Evolutionary conservation across 2,797 vertebrate species (phyloP), one percentile per base, ranked within the genome.

Genomic region (Phylloscopus collybita): DNA sequence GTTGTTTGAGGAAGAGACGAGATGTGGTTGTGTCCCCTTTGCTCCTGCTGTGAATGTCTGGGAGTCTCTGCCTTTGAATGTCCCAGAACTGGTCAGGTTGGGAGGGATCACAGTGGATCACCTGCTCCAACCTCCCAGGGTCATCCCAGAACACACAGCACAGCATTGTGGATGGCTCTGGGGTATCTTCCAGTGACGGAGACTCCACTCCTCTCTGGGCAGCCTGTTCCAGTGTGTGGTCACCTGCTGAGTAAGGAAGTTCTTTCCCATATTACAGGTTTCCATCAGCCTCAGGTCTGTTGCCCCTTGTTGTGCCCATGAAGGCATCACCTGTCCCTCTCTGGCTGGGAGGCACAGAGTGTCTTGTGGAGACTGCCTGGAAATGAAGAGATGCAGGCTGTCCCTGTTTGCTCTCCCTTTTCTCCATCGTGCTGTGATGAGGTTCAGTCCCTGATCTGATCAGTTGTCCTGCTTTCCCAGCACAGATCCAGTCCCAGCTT

Each of bases 361-460:
- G 14, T 27, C 32, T 50, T 38, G 20, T 62, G 38, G n/a, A 30
- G 30, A 40, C 10, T 62, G 27, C 49, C 25, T 54, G 61, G 30
- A n/a, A 67, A 25, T 2, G 1, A 66, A 26, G 36, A 79, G 30
- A 27, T 26, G 23, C 10, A 26, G 34, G 27, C 45, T 14, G 0
- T 38, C 26, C 42, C 54, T 10, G 0, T 18, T 45, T 49, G 38
- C 25, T 76, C 27, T 51, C 54, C 53, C 5, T 87, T 49, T 29
- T 19, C n/a, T 67, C 36, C 11, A 1, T 25, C 0, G 0, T 18
- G 19, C 26, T 7, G 2, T 16, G 57, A 3, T 20, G 70, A 47
- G 29, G 38, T 34, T 86, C 54, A 21, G 30, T 10, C n/a, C 42
- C 64, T 13, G 1, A 1, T 26, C 20, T n/a, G n/a, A n/a, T n/a